Evolutionary conservation across 2,113 vertebrate species (phyloP), one percentile per base, ranked within the genome.

Genomic region (Dinomys branickii): DNA sequence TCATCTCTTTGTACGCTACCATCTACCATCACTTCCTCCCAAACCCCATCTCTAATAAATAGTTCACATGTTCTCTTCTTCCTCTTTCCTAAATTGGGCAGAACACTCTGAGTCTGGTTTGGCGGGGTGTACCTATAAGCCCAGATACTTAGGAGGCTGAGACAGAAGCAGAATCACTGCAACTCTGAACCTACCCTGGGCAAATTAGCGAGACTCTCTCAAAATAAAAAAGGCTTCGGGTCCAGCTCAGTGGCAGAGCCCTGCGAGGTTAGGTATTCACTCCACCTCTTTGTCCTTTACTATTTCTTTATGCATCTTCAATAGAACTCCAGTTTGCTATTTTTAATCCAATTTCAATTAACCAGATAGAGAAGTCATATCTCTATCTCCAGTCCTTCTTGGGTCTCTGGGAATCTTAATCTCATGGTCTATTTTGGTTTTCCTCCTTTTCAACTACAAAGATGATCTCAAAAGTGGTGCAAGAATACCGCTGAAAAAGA

Each of bases 11-110:
- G 22, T 22, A 63, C 30, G 14, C 24, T 80, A 75, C 47, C 75
- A 84, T 54, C 59, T 44, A 69, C 80, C 24, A 71, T 52, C 85
- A 94, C 47, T 94, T 95, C 73, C 88, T 85, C 85, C 10, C n/a
- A n/a, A n/a, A n/a, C n/a, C 71, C 47, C 41, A 85, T 33, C 83
- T 83, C 90, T 84, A 71, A 63, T 3, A 12, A 93, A 71, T 4
- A 85, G 26, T 88, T 82, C 56, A 75, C 33, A 77, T 38, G 58
- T 83, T 84, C 65, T 67, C 33, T 80, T 67, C 24, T 90, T 86
- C 71, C 13, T 54, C 52, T 90, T 92, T 50, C 38, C 30, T 47
- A 59, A 65, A 71, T 3, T 88, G 26, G n/a, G 35, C 44, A 78
- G 47, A 67, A 85, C 47, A 86, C 20, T 5, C 52, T 65, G 28